Percentiles rank a stretch among this genome's conserved stretches.
phyloP scores from a whole-genome alignment of 2,888 invertebrate genomes.

The Pardosa pseudoannulata region DNA sequence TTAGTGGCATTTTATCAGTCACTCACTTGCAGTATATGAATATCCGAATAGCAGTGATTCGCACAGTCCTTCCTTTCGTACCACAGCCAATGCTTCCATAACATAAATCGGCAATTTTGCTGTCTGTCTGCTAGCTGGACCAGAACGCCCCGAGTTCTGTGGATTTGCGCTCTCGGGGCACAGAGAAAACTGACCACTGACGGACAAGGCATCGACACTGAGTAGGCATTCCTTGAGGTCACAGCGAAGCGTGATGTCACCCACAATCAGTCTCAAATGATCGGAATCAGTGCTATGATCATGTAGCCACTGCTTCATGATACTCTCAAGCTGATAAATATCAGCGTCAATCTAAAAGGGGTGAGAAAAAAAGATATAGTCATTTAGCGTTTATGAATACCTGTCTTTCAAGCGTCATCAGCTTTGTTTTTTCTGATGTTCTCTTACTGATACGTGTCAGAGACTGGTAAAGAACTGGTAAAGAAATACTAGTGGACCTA shows the following conservation, averaged over 20 bases:
- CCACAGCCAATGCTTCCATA: slow-evolving; percentile 23
- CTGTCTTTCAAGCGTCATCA: too few relatives aligned
- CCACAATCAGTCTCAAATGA: slow-evolving; percentile 41
- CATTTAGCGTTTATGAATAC: too few relatives aligned
- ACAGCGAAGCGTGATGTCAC: slow-evolving; percentile 28
- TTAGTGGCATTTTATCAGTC: too few relatives aligned
- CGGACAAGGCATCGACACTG: slow-evolving; percentile 21
- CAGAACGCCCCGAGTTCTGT: slow-evolving; percentile 16
- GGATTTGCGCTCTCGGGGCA: slow-evolving; percentile 3
- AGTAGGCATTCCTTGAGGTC: slow-evolving; percentile 50
- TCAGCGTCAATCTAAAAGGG: slow-evolving; percentile 29
- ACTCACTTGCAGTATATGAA: slow-evolving; percentile 34
- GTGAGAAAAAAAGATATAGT: neutral
- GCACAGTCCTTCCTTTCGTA: slow-evolving; percentile 53
- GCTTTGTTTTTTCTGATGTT: too few relatives aligned
- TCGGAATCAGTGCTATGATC: slow-evolving; percentile 62
- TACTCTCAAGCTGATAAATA: slow-evolving; percentile 37
- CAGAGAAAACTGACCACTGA: slow-evolving; percentile 35
- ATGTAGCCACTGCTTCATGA: slow-evolving; percentile 60
- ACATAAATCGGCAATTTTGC: slow-evolving; percentile 50
- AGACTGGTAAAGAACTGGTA: too few relatives aligned
- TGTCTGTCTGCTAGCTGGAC: neutral
- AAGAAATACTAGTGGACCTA: too few relatives aligned
- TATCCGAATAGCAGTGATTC: slow-evolving; percentile 61
- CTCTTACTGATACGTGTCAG: too few relatives aligned